These are phyloP conservation scores for Oscheius sp. DNA, from an alignment of 2,888 invertebrate genomes.

Conservation along the genomic window DNA sequence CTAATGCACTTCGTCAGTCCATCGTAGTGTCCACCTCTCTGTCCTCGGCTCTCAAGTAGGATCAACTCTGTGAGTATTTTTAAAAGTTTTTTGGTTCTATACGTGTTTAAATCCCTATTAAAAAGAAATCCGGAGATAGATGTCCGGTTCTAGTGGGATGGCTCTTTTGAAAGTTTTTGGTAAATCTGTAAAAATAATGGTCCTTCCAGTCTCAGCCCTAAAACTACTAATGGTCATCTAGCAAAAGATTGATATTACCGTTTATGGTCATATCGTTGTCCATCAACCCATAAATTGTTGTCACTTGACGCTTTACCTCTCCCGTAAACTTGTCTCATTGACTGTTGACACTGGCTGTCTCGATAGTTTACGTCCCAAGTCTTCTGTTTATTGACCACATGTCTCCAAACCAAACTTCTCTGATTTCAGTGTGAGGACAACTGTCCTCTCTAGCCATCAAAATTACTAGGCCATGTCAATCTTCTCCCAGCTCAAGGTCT, in stretches of 20 bases:
- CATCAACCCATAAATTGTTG: not conserved
- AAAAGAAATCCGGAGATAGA: too few species aligned
- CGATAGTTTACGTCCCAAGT: conserved; percentile 11
- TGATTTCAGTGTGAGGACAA: not conserved
- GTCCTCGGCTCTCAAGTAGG: too few species aligned
- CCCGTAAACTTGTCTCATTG: not conserved
- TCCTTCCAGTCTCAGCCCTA: too few species aligned
- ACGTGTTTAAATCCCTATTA: too few species aligned
- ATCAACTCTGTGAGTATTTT: too few species aligned
- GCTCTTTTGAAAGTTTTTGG: too few species aligned
- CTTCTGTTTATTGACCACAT: conserved; percentile 35
- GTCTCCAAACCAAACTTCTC: conserved; percentile 28
- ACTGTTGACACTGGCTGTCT: conserved; percentile 21
- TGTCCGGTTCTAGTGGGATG: too few species aligned
- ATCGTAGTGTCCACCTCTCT: too few species aligned
- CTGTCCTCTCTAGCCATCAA: not conserved
- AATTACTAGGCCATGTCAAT: not conserved
- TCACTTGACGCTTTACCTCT: not conserved
- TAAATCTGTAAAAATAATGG: too few species aligned
- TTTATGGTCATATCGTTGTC: not conserved
- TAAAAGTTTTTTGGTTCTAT: too few species aligned
- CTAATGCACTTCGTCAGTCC: too few species aligned
- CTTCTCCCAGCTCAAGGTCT: conserved; percentile 1
- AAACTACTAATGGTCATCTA: too few species aligned
- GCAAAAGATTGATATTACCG: not conserved